Conservation (phyloP, 2,797 vertebrate genomes). For the Pangasius larnaudii region DNA sequence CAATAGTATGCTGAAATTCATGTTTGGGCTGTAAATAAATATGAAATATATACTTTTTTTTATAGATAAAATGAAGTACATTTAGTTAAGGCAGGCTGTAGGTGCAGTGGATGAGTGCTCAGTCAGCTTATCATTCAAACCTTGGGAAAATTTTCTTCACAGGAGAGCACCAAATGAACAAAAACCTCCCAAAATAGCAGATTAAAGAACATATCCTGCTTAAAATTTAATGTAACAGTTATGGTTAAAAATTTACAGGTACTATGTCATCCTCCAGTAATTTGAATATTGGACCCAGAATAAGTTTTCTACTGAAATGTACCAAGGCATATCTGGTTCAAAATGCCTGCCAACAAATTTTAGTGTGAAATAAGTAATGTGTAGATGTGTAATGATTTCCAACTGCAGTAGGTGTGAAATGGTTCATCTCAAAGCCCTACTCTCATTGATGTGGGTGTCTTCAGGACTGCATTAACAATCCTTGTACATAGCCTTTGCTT, state of each 20-base stretch:
- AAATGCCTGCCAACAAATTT: background rate
- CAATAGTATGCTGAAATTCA: background rate
- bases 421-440: background rate
- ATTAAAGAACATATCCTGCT: background rate
- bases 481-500: background rate
- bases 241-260: background rate
- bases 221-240: background rate
- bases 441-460: background rate
- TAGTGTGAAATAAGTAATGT: background rate
- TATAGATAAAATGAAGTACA: background rate
- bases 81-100: background rate
- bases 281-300: background rate
- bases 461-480: background rate
- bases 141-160: background rate
- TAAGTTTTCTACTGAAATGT: background rate
- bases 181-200: background rate
- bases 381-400: background rate
- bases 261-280: background rate
- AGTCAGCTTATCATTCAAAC: background rate
- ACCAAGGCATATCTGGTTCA: background rate
- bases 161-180: background rate
- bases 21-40: background rate
- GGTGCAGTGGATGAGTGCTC: background rate
- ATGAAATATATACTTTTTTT: background rate
- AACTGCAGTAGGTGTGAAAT: background rate